These are phyloP conservation scores for Laticauda laticaudata DNA, from an alignment of 2,113 vertebrate genomes.

Conservation along the genomic window DNA sequence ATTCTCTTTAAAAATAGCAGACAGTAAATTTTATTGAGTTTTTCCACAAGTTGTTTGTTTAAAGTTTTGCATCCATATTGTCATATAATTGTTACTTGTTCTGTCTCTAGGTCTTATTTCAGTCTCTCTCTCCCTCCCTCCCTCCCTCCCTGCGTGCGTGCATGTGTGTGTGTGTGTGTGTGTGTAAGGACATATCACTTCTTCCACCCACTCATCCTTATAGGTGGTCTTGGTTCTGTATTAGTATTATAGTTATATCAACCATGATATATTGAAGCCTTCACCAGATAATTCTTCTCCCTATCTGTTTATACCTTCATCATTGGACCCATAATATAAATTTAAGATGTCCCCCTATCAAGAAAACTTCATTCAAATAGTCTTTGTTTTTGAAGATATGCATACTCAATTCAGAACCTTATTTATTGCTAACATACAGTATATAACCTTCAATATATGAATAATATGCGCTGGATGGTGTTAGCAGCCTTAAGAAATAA, in stretches of 20 bases:
- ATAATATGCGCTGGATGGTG: background rate
- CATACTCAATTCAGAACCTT: background rate
- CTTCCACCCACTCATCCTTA: background rate
- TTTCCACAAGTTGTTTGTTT: background rate
- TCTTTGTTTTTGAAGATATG: background rate
- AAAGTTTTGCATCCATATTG: background rate
- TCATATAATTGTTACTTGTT: background rate
- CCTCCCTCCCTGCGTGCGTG: background rate
- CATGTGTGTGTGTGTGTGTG: no score
- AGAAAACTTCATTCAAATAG: background rate
- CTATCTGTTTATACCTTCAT: background rate
- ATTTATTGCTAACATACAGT: background rate
- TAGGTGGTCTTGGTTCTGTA: background rate
- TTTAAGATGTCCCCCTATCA: background rate
- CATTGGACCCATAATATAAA: background rate
- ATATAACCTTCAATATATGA: background rate
- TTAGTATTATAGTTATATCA: background rate
- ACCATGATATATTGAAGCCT: background rate
- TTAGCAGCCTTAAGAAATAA: background rate
- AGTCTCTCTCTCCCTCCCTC: background rate
- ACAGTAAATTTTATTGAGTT: background rate
- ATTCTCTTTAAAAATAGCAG: background rate
- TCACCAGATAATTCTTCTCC: background rate
- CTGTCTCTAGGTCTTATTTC: background rate
- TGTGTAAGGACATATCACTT: no score